These are phyloP conservation scores for Bursaphelenchus mucronatus DNA, from an alignment of 1,140 invertebrate genomes.

Conservation along the genomic window DNA sequence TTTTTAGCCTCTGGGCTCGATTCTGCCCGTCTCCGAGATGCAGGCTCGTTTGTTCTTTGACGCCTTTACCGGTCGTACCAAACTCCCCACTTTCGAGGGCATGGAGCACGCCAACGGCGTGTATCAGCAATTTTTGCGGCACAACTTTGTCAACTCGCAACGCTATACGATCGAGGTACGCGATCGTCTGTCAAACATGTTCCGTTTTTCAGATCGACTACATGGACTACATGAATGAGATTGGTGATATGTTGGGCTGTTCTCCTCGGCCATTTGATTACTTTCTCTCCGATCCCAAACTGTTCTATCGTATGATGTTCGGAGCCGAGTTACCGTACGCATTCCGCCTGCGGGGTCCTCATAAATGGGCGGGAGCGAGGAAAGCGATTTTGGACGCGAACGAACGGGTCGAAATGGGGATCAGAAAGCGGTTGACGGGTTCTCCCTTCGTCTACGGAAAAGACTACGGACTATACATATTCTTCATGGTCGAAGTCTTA, in stretches of 20 bases:
- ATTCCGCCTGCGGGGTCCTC: conserved; percentile 12
- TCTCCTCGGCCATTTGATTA: conserved; percentile 18
- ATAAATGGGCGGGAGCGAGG: conserved; percentile 19
- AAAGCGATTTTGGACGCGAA: conserved; percentile 15
- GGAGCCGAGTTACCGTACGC: conserved; percentile 19
- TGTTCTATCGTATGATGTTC: conserved; percentile 23
- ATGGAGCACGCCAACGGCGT: conserved; percentile 41
- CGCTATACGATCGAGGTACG: conserved; percentile 35
- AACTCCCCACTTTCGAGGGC: conserved; percentile 31
- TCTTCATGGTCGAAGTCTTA: too few species aligned
- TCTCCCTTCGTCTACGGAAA: too few species aligned
- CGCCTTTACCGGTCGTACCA: conserved; percentile 26
- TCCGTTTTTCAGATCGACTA: conserved; percentile 20
- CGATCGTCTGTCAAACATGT: background rate
- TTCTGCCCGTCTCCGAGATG: conserved; percentile 65
- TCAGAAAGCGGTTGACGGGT: too few species aligned
- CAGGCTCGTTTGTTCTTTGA: conserved; percentile 63
- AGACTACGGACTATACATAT: too few species aligned
- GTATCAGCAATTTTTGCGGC: conserved; percentile 6
- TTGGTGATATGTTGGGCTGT: conserved; percentile 18
- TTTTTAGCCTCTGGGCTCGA: conserved; percentile 63
- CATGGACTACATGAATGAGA: conserved; percentile 17
- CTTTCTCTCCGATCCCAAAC: conserved; percentile 12
- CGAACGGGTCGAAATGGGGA: background rate
- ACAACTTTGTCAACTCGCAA: conserved; percentile 21